Evolutionary conservation across 1,140 invertebrate species (phyloP), one percentile per base, ranked within the genome.

Genomic region (Zaprionus tsacasi): DNA sequence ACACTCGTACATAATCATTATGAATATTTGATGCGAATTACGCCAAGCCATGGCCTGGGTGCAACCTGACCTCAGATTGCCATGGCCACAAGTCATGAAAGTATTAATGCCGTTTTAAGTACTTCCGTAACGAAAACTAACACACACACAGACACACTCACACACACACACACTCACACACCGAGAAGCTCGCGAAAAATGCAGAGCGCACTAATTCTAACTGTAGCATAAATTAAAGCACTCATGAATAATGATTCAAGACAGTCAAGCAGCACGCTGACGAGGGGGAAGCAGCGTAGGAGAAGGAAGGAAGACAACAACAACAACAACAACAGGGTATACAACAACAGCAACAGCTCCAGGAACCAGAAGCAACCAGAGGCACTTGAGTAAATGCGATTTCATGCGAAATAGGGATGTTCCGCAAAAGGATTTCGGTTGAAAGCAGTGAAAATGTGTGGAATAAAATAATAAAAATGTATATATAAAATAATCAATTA

Each of bases 241-340:
- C 83, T 88, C 78, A 88, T 88, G 83, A 88, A 88, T 88, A 88
- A 89, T 88, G 89, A 89, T 88, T 89, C 78, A 89, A 89, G 85
- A 78, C 83, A 83, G 75, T 72, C 57, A 76, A 55, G 61, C 61
- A 55, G n/a, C 21, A 21, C 21, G 21, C 50, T 56, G 48, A 13
- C 79, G 21, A 68, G 21, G 35, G 36, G 35, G 25, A 58, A 75
- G 61, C 50, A 35, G 73, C n/a, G 21, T 21, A n/a, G 40, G 13
- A 43, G n/a, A 15, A 45, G 40, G 40, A 60, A 78, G 52, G 61
- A 72, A 43, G 73, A 38, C 66, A 78, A 76, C 75, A 79, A 54
- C 80, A 60, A 73, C 78, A 79, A 73, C 60, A 60, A 72, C 68
- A 73, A 30, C 27, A 30, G 27, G 27, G 27, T 30, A 30, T 30